Evolutionary conservation across 2,888 invertebrate species (phyloP).

Genomic region (Suillia variegata): DNA sequence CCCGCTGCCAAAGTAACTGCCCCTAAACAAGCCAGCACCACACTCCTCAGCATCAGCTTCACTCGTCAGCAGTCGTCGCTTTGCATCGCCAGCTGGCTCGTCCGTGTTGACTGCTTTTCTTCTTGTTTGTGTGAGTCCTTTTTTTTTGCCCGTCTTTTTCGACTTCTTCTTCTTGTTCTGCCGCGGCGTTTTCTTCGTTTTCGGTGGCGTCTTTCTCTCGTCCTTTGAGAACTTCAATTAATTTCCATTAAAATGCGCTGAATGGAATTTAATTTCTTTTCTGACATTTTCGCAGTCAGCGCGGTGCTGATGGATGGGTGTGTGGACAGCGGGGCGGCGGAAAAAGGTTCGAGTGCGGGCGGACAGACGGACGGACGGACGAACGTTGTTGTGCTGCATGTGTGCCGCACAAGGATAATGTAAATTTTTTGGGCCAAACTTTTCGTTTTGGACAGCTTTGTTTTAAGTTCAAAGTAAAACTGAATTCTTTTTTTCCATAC

Average conservation of each 20-base stretch:
- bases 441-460: neutral
- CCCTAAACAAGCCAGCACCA: too few relatives aligned
- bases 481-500: too few relatives aligned
- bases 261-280: conserved; percentile 49
- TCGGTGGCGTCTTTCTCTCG: conserved; percentile 16
- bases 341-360: neutral
- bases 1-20: too few relatives aligned
- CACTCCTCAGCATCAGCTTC: too few relatives aligned
- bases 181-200: neutral
- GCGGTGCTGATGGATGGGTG: conserved; percentile 11
- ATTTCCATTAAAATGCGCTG: conserved; percentile 50
- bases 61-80: too few relatives aligned
- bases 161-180: neutral
- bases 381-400: too few relatives aligned
- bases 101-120: neutral
- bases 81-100: neutral
- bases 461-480: conserved; percentile 2
- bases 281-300: conserved; percentile 26
- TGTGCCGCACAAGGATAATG: neutral
- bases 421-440: neutral
- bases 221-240: conserved; percentile 41
- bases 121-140: too few relatives aligned
- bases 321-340: neutral
- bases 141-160: neutral
- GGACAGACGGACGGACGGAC: neutral